Percentiles rank a stretch among this genome's conserved stretches.
Evolutionary conservation across 2,888 invertebrate species (phyloP).

Genomic region (Phrixothrix hirtus): DNA sequence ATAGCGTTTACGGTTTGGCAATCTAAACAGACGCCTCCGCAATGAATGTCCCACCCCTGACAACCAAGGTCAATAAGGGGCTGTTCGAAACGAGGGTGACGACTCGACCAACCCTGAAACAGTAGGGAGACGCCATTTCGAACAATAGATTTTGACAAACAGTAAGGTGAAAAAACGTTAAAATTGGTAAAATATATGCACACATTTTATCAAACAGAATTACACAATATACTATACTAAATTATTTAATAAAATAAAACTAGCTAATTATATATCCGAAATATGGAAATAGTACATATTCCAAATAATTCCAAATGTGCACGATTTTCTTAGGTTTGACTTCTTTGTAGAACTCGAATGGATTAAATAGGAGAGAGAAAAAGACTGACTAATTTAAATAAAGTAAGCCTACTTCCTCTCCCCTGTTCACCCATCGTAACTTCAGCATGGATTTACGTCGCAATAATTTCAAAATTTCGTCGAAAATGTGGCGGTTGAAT

Average conservation of each 20-base stretch:
- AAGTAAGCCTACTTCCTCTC: conserved; percentile 69
- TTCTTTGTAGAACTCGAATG: conserved; percentile 36
- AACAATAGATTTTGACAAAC: neutral
- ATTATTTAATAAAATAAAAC: no score
- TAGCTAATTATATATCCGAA: no score
- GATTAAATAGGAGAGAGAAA: conserved; percentile 75
- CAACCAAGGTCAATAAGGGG: conserved; percentile 34
- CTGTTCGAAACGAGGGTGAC: conserved; percentile 30
- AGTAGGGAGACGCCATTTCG: conserved; percentile 32
- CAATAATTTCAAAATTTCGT: no score
- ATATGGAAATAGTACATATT: no score
- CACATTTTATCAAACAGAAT: no score
- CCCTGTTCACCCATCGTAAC: conserved; percentile 57
- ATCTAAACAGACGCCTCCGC: conserved; percentile 25
- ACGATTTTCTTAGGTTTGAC: no score
- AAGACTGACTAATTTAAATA: conserved; percentile 71
- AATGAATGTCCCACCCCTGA: conserved; percentile 24
- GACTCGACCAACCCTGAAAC: conserved; percentile 32
- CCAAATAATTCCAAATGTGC: no score
- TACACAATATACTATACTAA: no score
- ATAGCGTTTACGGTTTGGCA: no score
- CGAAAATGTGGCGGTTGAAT: no score
- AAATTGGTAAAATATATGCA: no score
- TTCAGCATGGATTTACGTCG: no score
- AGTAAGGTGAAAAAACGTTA: neutral